These are phyloP conservation scores for Pelosia muscerda DNA, from an alignment of 2,888 invertebrate species.

Conservation along the genomic window DNA sequence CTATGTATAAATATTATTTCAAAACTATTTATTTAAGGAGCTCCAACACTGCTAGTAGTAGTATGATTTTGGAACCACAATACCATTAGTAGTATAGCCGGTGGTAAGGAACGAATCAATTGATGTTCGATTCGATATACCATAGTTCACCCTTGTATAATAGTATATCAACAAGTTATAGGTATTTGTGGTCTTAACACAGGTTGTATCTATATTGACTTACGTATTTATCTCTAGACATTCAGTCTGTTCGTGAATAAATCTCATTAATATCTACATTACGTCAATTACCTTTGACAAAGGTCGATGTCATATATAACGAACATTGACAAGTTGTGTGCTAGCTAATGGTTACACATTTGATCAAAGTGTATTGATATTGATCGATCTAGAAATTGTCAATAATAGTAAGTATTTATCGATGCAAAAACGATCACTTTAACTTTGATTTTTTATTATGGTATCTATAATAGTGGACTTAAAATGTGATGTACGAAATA, in stretches of 20 bases:
- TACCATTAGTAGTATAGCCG: no score
- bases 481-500: no score
- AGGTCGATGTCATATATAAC: constrained; percentile 2
- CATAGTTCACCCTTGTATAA: background rate
- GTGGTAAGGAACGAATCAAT: no score
- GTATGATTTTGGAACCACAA: no score
- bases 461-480: no score
- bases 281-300: background rate
- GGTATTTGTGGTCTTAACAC: background rate
- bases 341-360: background rate
- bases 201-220: background rate
- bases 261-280: background rate
- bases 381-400: background rate
- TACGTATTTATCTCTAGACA: background rate
- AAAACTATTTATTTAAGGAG: no score
- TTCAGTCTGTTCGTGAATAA: background rate
- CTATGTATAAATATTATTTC: no score
- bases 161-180: background rate
- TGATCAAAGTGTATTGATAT: background rate
- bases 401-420: background rate
- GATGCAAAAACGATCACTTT: background rate
- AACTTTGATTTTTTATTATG: no score
- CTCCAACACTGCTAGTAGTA: no score
- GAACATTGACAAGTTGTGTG: background rate
- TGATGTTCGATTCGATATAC: no score